Conservation (phyloP, 2,888 invertebrate genomes). For the Dynastes maya region DNA sequence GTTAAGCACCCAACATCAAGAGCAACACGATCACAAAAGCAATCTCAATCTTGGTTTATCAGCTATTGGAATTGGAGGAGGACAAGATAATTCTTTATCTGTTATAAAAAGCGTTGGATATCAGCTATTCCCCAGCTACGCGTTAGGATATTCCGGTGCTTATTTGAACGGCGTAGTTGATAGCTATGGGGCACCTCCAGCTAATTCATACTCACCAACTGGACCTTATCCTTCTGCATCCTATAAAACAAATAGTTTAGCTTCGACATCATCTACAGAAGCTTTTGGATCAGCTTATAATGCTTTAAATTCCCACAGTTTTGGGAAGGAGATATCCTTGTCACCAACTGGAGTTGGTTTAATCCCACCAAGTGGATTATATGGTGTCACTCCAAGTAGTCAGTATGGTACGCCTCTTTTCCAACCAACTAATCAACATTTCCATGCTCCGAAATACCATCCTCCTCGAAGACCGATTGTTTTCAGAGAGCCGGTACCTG, state of each 20-base stretch:
- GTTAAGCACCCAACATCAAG: conserved; percentile 62
- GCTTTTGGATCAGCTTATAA: conserved; percentile 57
- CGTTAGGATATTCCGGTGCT: conserved; percentile 27
- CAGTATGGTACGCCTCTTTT: conserved; percentile 69
- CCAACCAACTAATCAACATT: conserved; percentile 56
- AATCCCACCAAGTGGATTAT: conserved; percentile 76
- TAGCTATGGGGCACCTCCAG: conserved; percentile 64
- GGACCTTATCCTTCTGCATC: conserved; percentile 67
- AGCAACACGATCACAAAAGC: conserved; percentile 60
- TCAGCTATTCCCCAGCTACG: conserved; percentile 64
- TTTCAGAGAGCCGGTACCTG: conserved; percentile 83
- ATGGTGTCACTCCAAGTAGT: conserved; percentile 76
- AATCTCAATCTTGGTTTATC: conserved; percentile 57
- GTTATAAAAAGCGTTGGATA: conserved; percentile 71
- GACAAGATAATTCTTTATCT: conserved; percentile 60
- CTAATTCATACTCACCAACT: conserved; percentile 64
- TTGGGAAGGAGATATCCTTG: conserved; percentile 46
- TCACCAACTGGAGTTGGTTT: conserved; percentile 68
- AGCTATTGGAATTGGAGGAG: conserved; percentile 58
- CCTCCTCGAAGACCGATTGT: conserved; percentile 78
- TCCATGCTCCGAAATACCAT: conserved; percentile 68
- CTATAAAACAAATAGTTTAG: conserved; percentile 65
- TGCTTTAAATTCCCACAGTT: conserved; percentile 65
- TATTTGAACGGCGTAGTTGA: conserved; percentile 40
- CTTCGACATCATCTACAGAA: conserved; percentile 2